Conservation (phyloP, 2,888 invertebrate species). For the Candidula unifasciata region DNA sequence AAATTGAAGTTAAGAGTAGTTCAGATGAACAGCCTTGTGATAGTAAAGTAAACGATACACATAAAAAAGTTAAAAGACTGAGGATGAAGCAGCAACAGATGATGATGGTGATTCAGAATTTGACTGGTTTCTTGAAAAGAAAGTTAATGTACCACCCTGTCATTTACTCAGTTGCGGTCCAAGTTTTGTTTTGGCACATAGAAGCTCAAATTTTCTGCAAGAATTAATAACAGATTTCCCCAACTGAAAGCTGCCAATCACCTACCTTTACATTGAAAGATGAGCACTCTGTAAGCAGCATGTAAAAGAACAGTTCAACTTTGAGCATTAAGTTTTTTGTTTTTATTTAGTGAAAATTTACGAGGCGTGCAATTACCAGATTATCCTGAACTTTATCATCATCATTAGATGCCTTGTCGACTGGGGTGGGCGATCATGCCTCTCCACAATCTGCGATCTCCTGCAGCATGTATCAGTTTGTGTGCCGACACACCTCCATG, state of each 20-base stretch:
- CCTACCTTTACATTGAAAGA: no score
- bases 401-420: no score
- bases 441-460: no score
- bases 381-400: no score
- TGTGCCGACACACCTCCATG: no score
- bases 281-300: no score
- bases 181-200: slow-evolving; percentile 86
- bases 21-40: neutral
- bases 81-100: neutral
- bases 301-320: slow-evolving; percentile 84
- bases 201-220: slow-evolving; percentile 80
- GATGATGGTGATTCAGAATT: slow-evolving; percentile 67
- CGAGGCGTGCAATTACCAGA: no score
- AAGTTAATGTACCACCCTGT: slow-evolving; percentile 59
- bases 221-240: slow-evolving; percentile 81
- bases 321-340: no score
- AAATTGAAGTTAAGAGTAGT: slow-evolving; percentile 34
- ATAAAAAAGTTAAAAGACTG: neutral
- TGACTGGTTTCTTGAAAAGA: slow-evolving; percentile 79
- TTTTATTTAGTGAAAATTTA: no score
- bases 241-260: slow-evolving; percentile 84
- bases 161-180: slow-evolving; percentile 57
- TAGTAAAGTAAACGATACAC: neutral
- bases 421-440: no score
- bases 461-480: no score